These are phyloP conservation scores for Picathartes gymnocephalus DNA, from an alignment of 2,113 vertebrate genomes.

Conservation along the genomic window DNA sequence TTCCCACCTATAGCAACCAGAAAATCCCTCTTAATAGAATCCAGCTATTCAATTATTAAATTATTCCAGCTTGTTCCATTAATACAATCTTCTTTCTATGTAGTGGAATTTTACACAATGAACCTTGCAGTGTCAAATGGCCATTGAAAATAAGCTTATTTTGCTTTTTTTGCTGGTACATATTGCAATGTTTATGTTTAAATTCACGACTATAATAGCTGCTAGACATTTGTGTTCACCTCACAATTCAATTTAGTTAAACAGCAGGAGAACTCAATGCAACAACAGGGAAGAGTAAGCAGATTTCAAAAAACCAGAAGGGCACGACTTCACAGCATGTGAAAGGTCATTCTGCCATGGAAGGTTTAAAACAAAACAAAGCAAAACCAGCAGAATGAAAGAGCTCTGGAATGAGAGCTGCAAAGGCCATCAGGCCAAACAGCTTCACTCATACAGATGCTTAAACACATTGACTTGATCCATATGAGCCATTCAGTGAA, in stretches of 20 bases:
- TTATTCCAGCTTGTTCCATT: background rate
- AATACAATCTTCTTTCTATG: background rate
- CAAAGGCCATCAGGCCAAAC: background rate
- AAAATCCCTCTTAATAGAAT: background rate
- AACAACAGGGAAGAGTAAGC: conserved; percentile 12
- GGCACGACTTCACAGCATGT: background rate
- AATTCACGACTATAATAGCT: background rate
- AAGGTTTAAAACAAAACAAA: conserved; percentile 17
- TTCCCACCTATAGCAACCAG: background rate
- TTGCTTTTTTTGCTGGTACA: background rate
- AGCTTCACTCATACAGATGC: background rate
- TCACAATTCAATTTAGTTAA: conserved; percentile 15
- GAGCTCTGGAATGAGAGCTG: background rate
- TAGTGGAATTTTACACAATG: background rate
- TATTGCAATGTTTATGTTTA: background rate
- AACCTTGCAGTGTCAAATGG: background rate
- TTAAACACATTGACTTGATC: background rate
- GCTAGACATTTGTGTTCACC: conserved; percentile 3
- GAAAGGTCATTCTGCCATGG: conserved; percentile 34
- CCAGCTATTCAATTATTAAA: background rate
- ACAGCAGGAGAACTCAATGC: background rate
- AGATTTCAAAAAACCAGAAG: conserved; percentile 6
- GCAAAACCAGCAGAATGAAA: background rate
- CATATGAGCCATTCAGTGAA: background rate
- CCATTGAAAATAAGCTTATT: background rate